phyloP scores from a whole-genome alignment of 2,888 invertebrate species.

The Uropetala carovei region DNA sequence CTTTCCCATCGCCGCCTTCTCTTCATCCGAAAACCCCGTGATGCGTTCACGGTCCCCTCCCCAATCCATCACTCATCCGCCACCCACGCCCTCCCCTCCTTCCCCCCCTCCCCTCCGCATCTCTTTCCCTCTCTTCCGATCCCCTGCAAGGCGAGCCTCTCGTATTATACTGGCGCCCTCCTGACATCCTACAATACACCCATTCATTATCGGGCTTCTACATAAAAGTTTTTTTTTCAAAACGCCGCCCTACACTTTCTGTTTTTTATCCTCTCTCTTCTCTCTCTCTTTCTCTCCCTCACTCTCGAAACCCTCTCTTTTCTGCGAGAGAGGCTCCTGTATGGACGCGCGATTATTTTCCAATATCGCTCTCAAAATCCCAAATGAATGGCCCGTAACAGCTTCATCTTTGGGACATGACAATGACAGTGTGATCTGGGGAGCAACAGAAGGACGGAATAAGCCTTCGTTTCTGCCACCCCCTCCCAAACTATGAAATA shows the following conservation, averaged over 20 bases:
- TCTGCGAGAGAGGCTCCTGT: conserved; percentile 36
- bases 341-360: conserved; percentile 63
- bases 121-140: conserved; percentile 19
- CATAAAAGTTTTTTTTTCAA: conserved; percentile 48
- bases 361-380: conserved; percentile 61
- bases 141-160: conserved; percentile 62
- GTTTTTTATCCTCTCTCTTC: not conserved
- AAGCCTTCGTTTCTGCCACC: conserved; percentile 60
- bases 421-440: conserved; percentile 64
- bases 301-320: conserved; percentile 7
- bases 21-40: conserved; percentile 51
- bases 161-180: conserved; percentile 64
- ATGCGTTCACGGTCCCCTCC: conserved; percentile 62
- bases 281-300: not conserved
- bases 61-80: conserved; percentile 63
- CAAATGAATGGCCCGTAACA: conserved; percentile 64
- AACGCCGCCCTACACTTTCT: conserved; percentile 6
- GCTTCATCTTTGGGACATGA: conserved; percentile 64
- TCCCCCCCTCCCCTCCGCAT: not conserved
- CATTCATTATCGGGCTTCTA: conserved; percentile 63
- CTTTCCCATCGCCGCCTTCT: conserved; percentile 30
- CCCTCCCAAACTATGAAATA: conserved; percentile 27
- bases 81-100: conserved; percentile 11
- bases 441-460: conserved; percentile 64
- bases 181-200: conserved; percentile 64